phyloP scores from a whole-genome alignment of 1,140 invertebrate genomes.

The Atta colombica region DNA sequence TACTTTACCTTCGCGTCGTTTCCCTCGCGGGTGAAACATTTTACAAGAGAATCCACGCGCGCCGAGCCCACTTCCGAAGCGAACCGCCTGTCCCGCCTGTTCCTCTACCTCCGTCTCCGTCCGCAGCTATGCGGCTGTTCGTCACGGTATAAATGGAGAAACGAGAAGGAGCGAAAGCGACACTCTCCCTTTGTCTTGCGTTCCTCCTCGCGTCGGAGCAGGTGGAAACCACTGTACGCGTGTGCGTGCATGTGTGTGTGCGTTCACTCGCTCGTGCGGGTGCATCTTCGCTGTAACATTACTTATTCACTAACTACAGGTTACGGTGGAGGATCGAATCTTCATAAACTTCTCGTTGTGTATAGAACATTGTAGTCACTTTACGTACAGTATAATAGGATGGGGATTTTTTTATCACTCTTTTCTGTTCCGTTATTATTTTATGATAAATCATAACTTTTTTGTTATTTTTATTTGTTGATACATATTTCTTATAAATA shows the following conservation, averaged over 20 bases:
- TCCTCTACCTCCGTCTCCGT: constrained; percentile 1
- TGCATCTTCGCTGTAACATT: constrained; percentile 40
- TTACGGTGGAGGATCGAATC: constrained; percentile 16
- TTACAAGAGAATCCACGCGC: constrained; percentile 41
- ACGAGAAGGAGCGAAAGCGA: constrained; percentile 71
- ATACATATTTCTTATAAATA: neutral
- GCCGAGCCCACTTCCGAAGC: constrained; percentile 48
- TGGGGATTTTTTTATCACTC: neutral
- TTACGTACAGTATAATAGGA: neutral
- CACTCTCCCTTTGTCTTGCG: constrained; percentile 72
- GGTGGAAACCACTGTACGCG: constrained; percentile 68
- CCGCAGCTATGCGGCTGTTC: constrained; percentile 12
- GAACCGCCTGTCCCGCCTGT: neutral
- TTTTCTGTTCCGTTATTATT: neutral
- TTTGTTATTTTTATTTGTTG: neutral
- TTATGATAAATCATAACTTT: neutral
- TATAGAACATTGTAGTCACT: neutral
- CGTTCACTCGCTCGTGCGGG: constrained; percentile 32
- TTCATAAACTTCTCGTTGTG: constrained; percentile 15
- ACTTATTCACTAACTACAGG: constrained; percentile 46
- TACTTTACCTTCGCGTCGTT: neutral
- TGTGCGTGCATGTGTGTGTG: constrained; percentile 13
- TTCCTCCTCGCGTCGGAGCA: constrained; percentile 51
- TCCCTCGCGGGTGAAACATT: constrained; percentile 32
- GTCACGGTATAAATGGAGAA: constrained; percentile 50